phyloP scores from a whole-genome alignment of 1,140 invertebrate species.

The Hyphantria cunea region DNA sequence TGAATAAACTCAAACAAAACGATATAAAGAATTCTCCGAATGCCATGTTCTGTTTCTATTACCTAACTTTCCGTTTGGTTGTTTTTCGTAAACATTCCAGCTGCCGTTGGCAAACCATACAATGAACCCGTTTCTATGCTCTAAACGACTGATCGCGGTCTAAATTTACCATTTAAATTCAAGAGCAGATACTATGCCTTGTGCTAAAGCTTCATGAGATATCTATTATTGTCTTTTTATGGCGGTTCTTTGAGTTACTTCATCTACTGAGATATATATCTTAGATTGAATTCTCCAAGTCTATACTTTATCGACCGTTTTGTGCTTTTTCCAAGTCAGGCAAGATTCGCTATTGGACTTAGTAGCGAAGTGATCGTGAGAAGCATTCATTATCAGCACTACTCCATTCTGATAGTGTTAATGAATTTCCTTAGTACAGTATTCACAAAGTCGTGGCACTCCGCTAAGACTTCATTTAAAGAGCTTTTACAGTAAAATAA shows the following conservation, averaged over 20 bases:
- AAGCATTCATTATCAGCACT: conserved; percentile 31
- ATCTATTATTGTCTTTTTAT: conserved; percentile 67
- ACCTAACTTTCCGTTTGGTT: conserved; percentile 55
- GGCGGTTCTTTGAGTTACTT: conserved; percentile 52
- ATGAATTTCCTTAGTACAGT: conserved; percentile 72
- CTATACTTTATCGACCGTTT: not conserved
- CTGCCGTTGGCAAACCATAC: conserved; percentile 60
- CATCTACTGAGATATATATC: conserved; percentile 17
- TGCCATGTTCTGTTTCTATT: conserved; percentile 62
- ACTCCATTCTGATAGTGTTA: conserved; percentile 56
- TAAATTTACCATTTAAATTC: conserved; percentile 77
- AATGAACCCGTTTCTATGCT: conserved; percentile 73
- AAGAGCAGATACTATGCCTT: conserved; percentile 62
- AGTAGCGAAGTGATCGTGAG: conserved; percentile 14
- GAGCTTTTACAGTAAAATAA: conserved; percentile 59
- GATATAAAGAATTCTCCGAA: conserved; percentile 38
- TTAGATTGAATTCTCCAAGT: conserved; percentile 1
- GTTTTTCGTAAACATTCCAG: conserved; percentile 64
- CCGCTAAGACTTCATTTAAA: conserved; percentile 55
- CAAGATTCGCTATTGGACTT: conserved; percentile 17
- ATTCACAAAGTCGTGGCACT: conserved; percentile 67
- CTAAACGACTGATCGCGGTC: conserved; percentile 61
- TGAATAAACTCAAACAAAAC: conserved; percentile 32
- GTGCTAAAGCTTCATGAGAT: conserved; percentile 51
- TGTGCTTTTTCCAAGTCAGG: conserved; percentile 10